Percentiles rank a stretch among this genome's conserved stretches.
phyloP scores from a whole-genome alignment of 1,140 invertebrate species.

The Babylonia areolata region DNA sequence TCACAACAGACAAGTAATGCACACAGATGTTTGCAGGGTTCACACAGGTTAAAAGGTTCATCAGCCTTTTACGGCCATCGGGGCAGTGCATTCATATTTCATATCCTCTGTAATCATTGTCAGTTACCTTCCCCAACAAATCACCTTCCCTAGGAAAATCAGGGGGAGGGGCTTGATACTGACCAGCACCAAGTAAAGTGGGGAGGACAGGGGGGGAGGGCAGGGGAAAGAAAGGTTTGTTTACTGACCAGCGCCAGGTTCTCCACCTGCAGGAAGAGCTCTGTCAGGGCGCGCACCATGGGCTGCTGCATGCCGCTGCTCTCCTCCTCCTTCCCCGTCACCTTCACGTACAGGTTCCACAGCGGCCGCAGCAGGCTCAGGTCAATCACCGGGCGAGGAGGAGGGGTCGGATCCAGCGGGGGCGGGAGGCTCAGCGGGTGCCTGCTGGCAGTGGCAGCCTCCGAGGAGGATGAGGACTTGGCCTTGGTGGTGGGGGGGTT shows the following conservation, averaged over 20 bases:
- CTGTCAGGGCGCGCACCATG: constrained; percentile 69
- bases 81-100: too few species aligned
- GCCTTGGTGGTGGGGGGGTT: neutral
- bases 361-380: constrained; percentile 67
- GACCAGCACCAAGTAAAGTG: too few species aligned
- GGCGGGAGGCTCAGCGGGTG: constrained; percentile 4
- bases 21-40: too few species aligned
- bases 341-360: constrained; percentile 68
- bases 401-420: constrained; percentile 17
- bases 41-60: too few species aligned
- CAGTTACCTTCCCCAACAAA: too few species aligned
- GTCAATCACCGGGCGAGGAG: constrained; percentile 55
- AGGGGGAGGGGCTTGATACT: too few species aligned
- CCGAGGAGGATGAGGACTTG: neutral
- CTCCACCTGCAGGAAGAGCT: constrained; percentile 73
- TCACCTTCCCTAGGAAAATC: too few species aligned
- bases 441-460: neutral
- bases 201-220: too few species aligned
- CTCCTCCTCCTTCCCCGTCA: constrained; percentile 60
- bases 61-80: too few species aligned
- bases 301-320: constrained; percentile 58
- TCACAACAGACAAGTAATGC: too few species aligned
- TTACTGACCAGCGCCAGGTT: constrained; percentile 70
- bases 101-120: too few species aligned
- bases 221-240: too few species aligned